Percentiles rank a stretch among this genome's conserved stretches.
Conservation (phyloP, 2,113 vertebrate species). For the Ctenodactylus gundi region DNA sequence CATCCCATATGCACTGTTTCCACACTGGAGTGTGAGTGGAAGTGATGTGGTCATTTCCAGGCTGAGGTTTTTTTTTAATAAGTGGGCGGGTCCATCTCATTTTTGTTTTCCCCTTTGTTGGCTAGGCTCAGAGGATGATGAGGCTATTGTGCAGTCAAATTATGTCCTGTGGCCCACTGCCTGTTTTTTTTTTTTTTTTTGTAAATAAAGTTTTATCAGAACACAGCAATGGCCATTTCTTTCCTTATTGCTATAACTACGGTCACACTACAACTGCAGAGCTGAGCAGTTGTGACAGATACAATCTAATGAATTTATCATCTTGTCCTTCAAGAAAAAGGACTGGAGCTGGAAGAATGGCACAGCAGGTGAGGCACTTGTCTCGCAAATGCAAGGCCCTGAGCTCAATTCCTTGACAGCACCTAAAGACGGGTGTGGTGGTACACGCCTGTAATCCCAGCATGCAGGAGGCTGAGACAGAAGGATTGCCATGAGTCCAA, state of each 20-base stretch:
- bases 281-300: not conserved
- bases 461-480: no score
- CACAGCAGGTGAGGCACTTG: no score
- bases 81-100: not conserved
- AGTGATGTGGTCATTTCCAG: not conserved
- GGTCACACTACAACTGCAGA: not conserved
- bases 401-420: no score
- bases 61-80: not conserved
- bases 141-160: not conserved
- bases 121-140: not conserved
- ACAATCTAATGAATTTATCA: not conserved
- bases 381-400: no score
- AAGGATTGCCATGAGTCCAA: no score
- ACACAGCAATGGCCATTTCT: not conserved
- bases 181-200: no score
- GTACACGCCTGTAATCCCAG: no score
- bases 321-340: not conserved
- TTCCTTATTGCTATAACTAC: not conserved
- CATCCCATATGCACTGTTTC: not conserved
- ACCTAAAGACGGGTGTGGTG: no score
- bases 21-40: not conserved
- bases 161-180: not conserved
- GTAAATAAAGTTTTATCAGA: constrained; percentile 47
- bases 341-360: no score
- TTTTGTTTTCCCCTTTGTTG: not conserved